phyloP scores from a whole-genome alignment of 2,888 invertebrate genomes.

The Rhogogaster chlorosoma region DNA sequence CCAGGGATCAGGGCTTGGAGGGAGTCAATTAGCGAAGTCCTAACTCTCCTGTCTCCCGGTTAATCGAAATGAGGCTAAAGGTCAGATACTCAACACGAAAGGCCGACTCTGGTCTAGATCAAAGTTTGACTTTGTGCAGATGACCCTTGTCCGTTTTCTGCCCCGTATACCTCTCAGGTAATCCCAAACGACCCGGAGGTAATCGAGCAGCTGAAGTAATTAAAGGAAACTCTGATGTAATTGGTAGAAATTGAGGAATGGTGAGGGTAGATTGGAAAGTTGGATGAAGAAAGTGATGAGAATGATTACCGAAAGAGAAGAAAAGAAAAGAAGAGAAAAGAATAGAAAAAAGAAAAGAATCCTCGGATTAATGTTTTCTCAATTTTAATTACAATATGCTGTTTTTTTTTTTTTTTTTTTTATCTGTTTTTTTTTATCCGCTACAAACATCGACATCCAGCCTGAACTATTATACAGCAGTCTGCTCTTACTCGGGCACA shows the following conservation, averaged over 20 bases:
- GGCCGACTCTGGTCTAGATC: background rate
- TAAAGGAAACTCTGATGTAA: background rate
- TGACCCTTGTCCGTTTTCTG: background rate
- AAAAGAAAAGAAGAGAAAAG: constrained; percentile 12
- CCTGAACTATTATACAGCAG: constrained; percentile 77
- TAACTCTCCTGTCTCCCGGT: background rate
- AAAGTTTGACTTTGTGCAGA: background rate
- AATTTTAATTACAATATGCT: constrained; percentile 76
- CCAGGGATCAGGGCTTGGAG: background rate
- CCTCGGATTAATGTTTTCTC: constrained; percentile 71
- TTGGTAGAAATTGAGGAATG: constrained; percentile 12
- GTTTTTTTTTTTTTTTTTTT: constrained; percentile 68
- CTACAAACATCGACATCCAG: constrained; percentile 77
- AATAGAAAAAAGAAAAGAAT: constrained; percentile 38
- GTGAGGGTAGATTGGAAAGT: constrained; percentile 52
- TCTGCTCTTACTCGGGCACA: constrained; percentile 66
- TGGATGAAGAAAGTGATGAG: background rate
- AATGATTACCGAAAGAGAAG: constrained; percentile 30
- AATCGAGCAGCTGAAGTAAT: constrained; percentile 5
- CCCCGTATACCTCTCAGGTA: background rate
- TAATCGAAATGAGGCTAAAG: background rate
- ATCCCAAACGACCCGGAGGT: background rate
- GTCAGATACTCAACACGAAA: background rate
- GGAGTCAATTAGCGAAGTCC: background rate
- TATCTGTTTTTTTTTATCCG: constrained; percentile 72